These are phyloP conservation scores for Pandion haliaetus DNA, from an alignment of 2,113 vertebrate species.

Conservation along the genomic window DNA sequence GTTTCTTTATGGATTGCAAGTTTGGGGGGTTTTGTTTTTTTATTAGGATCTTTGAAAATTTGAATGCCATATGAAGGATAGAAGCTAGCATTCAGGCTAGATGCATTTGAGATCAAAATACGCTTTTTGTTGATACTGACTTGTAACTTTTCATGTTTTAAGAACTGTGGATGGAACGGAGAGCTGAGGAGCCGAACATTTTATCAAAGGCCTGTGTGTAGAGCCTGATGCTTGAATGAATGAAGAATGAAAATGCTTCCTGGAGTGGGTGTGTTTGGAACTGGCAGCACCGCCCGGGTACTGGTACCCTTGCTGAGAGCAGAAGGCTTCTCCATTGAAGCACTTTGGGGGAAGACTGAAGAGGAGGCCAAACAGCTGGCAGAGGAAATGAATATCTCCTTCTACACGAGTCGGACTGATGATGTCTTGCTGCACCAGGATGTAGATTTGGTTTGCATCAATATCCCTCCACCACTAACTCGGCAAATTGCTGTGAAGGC, in stretches of 20 bases:
- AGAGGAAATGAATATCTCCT: slow-evolving; percentile 87
- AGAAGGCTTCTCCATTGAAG: slow-evolving; percentile 92
- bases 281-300: slow-evolving; percentile 89
- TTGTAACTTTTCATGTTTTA: background rate
- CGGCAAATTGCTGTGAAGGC: slow-evolving; percentile 96
- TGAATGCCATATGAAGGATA: background rate
- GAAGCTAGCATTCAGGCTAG: background rate
- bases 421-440: slow-evolving; percentile 94
- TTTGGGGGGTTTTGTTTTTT: background rate
- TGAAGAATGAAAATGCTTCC: slow-evolving; percentile 85
- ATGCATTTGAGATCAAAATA: background rate
- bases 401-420: slow-evolving; percentile 92
- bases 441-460: slow-evolving; percentile 96
- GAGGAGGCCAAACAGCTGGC: slow-evolving; percentile 91
- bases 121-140: background rate
- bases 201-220: background rate
- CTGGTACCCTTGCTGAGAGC: slow-evolving; percentile 90
- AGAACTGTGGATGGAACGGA: slow-evolving; percentile 25
- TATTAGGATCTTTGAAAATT: background rate
- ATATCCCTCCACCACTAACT: slow-evolving; percentile 92
- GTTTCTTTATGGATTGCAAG: background rate
- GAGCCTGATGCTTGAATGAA: slow-evolving; percentile 25
- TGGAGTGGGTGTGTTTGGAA: slow-evolving; percentile 97
- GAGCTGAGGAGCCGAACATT: background rate
- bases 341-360: slow-evolving; percentile 92